phyloP scores from a whole-genome alignment of 1,140 invertebrate genomes.

The Druon quercuslanigerum region DNA sequence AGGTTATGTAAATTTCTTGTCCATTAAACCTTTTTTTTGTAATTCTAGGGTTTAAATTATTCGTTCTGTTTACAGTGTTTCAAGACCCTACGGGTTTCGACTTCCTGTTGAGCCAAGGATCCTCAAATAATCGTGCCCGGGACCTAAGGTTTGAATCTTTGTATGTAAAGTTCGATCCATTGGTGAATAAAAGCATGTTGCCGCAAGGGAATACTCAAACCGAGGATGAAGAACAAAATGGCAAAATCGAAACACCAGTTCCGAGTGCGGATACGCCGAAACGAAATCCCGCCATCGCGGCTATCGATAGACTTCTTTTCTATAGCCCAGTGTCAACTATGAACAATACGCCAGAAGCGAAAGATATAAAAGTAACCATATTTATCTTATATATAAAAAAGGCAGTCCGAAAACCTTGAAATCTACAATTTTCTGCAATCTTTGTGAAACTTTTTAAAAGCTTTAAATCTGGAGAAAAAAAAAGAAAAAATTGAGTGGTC shows the following conservation, averaged over 20 bases:
- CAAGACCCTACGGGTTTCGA: slow-evolving; percentile 68
- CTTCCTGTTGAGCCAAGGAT: slow-evolving; percentile 61
- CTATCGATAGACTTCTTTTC: slow-evolving; percentile 72
- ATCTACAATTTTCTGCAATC: no score
- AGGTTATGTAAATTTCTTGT: no score
- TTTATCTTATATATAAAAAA: background rate
- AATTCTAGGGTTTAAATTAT: background rate
- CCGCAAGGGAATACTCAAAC: slow-evolving; percentile 62
- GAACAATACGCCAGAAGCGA: slow-evolving; percentile 54
- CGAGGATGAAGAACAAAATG: slow-evolving; percentile 61
- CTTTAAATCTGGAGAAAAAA: no score
- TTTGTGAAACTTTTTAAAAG: no score
- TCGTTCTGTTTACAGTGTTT: slow-evolving; percentile 60
- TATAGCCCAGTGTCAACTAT: slow-evolving; percentile 61
- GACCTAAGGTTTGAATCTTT: slow-evolving; percentile 77
- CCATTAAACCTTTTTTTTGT: background rate
- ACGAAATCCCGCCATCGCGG: slow-evolving; percentile 68
- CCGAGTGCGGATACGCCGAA: slow-evolving; percentile 58
- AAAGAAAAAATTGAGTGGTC: no score
- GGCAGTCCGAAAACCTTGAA: no score
- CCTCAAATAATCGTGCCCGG: slow-evolving; percentile 51
- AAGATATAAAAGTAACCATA: slow-evolving; percentile 59
- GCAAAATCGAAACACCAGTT: slow-evolving; percentile 53
- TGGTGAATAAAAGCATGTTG: slow-evolving; percentile 73
- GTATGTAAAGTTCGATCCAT: slow-evolving; percentile 79